Evolutionary conservation across 2,113 vertebrate genomes (phyloP).

Genomic region (Montifringilla adamsi): DNA sequence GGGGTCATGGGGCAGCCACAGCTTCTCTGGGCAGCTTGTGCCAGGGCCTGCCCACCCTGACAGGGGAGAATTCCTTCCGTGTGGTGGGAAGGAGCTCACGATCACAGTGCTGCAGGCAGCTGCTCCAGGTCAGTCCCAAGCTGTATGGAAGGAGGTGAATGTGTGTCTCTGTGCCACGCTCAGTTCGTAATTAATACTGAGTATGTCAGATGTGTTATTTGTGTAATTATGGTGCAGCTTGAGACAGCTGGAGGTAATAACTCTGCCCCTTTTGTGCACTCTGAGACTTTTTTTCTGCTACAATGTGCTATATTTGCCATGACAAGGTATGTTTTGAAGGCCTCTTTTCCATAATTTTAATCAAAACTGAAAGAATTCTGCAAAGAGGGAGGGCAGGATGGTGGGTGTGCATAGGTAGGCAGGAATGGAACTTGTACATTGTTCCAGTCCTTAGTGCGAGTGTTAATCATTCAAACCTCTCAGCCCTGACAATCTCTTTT

Average conservation of each 20-base stretch:
- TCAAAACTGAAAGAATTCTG: neutral
- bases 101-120: neutral
- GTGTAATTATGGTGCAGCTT: neutral
- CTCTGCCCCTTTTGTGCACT: neutral
- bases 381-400: neutral
- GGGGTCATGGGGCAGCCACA: neutral
- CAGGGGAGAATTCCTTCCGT: rapidly evolving
- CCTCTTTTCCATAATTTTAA: neutral
- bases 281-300: neutral
- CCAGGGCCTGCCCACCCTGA: neutral
- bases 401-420: neutral
- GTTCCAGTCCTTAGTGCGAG: neutral
- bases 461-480: neutral
- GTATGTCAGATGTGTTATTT: neutral
- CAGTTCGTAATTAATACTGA: neutral
- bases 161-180: neutral
- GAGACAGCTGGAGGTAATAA: conserved; percentile 6
- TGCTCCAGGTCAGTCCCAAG: neutral
- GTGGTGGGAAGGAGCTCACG: neutral
- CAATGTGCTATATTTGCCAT: neutral
- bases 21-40: neutral
- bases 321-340: neutral
- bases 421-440: neutral
- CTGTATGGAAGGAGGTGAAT: neutral
- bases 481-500: neutral